Conservation (phyloP, 2,888 invertebrate species). For the Pheosia tremula region DNA sequence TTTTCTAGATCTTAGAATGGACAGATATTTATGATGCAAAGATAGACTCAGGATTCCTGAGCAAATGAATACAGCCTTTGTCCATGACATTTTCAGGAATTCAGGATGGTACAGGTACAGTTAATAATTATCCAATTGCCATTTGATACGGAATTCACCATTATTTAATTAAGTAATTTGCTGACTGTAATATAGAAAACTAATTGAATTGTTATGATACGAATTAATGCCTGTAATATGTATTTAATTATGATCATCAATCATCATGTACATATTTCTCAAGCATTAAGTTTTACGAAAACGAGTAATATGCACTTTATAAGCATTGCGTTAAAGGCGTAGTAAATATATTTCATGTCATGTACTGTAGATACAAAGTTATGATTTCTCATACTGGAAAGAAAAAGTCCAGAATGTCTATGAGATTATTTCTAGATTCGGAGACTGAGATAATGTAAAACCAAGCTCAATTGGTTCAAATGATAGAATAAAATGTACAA, state of each 20-base stretch:
- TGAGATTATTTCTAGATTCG: too few species aligned
- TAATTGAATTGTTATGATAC: neutral
- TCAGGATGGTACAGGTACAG: too few species aligned
- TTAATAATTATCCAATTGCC: too few species aligned
- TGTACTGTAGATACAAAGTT: too few species aligned
- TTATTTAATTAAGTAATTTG: neutral
- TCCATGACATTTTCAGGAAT: neutral
- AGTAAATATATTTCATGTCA: neutral
- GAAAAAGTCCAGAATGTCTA: too few species aligned
- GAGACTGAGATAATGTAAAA: neutral
- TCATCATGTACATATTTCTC: too few species aligned
- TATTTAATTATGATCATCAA: neutral
- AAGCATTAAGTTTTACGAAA: too few species aligned
- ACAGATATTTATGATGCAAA: neutral
- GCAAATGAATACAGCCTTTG: neutral
- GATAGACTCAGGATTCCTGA: slow-evolving; percentile 17
- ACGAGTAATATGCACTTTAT: neutral
- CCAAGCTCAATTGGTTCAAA: neutral
- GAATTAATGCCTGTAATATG: neutral
- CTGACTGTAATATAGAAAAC: neutral
- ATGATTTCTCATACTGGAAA: too few species aligned
- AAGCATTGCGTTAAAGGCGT: neutral
- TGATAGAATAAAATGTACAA: slow-evolving; percentile 10
- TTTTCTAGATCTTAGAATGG: slow-evolving; percentile 33
- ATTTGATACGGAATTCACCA: too few species aligned